Conservation (phyloP, 2,888 invertebrate species). For the Auanema sp. region DNA sequence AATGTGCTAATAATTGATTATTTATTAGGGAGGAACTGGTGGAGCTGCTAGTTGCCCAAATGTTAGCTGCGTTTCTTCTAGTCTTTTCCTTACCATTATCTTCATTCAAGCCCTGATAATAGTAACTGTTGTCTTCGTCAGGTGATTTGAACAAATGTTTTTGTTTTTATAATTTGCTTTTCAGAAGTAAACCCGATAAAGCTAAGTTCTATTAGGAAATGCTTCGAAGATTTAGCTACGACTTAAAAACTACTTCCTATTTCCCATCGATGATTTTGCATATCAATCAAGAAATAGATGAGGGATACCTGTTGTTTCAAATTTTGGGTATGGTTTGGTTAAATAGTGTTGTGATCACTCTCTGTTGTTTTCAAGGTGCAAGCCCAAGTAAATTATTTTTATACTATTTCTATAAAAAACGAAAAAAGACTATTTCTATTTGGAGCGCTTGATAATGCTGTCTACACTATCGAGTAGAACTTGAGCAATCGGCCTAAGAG, state of each 20-base stretch:
- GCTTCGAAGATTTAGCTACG: neutral
- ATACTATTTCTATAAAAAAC: too few species aligned
- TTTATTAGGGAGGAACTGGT: slow-evolving; percentile 13
- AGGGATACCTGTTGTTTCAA: too few species aligned
- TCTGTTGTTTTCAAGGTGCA: too few species aligned
- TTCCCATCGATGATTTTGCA: too few species aligned
- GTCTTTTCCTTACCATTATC: slow-evolving; percentile 52
- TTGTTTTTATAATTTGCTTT: slow-evolving; percentile 18
- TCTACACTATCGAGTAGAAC: neutral
- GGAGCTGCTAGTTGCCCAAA: slow-evolving; percentile 27
- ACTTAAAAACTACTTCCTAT: too few species aligned
- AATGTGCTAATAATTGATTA: too few species aligned
- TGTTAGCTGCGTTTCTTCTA: slow-evolving; percentile 44
- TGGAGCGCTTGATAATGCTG: too few species aligned
- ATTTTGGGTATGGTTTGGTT: too few species aligned
- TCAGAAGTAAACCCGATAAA: slow-evolving; percentile 60
- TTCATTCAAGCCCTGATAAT: slow-evolving; percentile 52
- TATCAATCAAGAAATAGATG: too few species aligned
- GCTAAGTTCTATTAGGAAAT: slow-evolving; percentile 58
- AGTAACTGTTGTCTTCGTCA: slow-evolving; percentile 51
- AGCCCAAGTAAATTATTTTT: too few species aligned
- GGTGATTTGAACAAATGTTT: slow-evolving; percentile 28
- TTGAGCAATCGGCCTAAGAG: neutral
- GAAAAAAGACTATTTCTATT: too few species aligned
- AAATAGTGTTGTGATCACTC: too few species aligned